Conservation (phyloP, 2,888 invertebrate species). For the Eristalinus sepulchralis region DNA sequence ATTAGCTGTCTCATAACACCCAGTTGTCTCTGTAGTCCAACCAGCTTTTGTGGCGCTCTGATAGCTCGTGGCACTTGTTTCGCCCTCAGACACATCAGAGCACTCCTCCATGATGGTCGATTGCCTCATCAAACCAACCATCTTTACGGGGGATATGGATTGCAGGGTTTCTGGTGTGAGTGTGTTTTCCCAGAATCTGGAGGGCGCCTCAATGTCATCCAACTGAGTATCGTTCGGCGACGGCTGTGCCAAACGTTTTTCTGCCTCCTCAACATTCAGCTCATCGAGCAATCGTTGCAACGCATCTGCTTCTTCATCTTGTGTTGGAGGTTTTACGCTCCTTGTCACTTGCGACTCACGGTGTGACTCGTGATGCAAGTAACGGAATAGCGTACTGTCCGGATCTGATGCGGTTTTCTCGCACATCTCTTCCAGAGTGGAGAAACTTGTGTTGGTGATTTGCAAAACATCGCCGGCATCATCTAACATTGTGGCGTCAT, state of each 20-base stretch:
- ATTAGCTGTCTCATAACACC: slow-evolving; percentile 78
- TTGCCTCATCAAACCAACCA: slow-evolving; percentile 78
- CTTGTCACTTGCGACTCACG: neutral
- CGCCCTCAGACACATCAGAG: slow-evolving; percentile 72
- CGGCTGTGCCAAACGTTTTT: slow-evolving; percentile 71
- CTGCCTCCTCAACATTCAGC: slow-evolving; percentile 72
- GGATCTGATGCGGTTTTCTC: slow-evolving; percentile 79
- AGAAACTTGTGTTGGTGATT: slow-evolving; percentile 75
- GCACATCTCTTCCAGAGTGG: slow-evolving; percentile 78
- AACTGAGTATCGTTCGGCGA: slow-evolving; percentile 76
- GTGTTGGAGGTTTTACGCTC: neutral
- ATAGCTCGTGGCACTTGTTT: slow-evolving; percentile 75
- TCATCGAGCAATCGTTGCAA: slow-evolving; percentile 75
- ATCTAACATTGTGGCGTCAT: slow-evolving; percentile 12
- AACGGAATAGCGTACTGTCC: slow-evolving; percentile 78
- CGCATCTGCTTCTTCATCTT: slow-evolving; percentile 74
- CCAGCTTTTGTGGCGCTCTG: slow-evolving; percentile 72
- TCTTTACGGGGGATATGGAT: slow-evolving; percentile 78
- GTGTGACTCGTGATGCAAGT: slow-evolving; percentile 71
- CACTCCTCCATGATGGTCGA: slow-evolving; percentile 79
- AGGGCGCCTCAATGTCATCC: slow-evolving; percentile 79
- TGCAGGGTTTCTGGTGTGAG: slow-evolving; percentile 71
- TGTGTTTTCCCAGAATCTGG: slow-evolving; percentile 78
- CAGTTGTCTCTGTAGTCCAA: slow-evolving; percentile 71
- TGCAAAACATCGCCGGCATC: slow-evolving; percentile 34